Percentiles rank a stretch among this genome's conserved stretches.
Evolutionary conservation across 2,797 vertebrate genomes (phyloP).

Genomic region (Myotis vivesi): DNA sequence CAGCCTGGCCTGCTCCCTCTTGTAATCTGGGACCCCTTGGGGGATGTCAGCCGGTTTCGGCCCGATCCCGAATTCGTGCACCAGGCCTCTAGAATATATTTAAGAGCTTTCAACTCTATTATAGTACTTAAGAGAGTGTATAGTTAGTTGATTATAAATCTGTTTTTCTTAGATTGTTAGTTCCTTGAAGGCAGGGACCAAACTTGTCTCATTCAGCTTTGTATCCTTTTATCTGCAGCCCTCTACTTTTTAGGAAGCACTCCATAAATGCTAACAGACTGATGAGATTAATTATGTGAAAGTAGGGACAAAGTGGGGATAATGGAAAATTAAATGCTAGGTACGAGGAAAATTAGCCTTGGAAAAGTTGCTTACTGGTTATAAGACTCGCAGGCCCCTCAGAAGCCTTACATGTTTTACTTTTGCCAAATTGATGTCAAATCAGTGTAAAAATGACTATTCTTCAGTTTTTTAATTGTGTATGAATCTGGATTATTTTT

Average conservation of each 20-base stretch:
- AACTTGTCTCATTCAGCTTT: not conserved
- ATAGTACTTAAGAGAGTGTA: not conserved
- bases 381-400: not conserved
- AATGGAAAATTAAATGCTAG: conserved; percentile 8
- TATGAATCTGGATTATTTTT: not conserved
- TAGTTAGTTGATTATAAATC: not conserved
- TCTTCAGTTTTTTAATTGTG: not conserved
- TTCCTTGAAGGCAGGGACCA: not conserved
- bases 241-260: not conserved
- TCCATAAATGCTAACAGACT: conserved; percentile 19
- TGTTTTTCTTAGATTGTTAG: not conserved
- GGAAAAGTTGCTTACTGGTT: not conserved
- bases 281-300: not conserved
- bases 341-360: not conserved
- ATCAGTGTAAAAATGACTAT: not conserved
- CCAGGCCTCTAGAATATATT: not conserved
- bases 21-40: no score
- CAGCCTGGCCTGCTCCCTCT: no score
- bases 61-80: no score
- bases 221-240: not conserved
- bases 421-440: not conserved
- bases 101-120: not conserved
- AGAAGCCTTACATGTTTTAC: conserved; percentile 31
- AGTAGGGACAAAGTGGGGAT: not conserved
- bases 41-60: no score